These are phyloP conservation scores for Tridacna gigas DNA, from an alignment of 2,888 invertebrate genomes.

Conservation along the genomic window DNA sequence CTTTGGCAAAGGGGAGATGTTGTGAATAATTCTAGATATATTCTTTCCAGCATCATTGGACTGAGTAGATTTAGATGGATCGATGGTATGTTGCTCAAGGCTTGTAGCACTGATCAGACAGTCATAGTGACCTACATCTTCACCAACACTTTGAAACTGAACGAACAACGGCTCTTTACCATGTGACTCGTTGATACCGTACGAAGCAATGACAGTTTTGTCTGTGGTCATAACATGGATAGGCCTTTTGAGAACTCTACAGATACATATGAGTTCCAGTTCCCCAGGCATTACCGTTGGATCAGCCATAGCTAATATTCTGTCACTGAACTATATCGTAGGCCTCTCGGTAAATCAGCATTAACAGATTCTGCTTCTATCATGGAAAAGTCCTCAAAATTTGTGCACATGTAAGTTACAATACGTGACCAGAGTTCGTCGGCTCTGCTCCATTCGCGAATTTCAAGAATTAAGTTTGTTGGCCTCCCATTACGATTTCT, in stretches of 20 bases:
- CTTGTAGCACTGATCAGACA: slow-evolving; percentile 16
- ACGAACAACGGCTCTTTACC: too few species aligned
- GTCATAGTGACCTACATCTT: slow-evolving; percentile 27
- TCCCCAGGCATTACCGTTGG: slow-evolving; percentile 9
- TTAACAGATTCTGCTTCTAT: background rate
- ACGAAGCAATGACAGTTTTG: background rate
- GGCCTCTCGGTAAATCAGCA: background rate
- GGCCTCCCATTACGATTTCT: background rate
- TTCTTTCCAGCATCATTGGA: too few species aligned
- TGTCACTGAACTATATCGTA: slow-evolving; percentile 3
- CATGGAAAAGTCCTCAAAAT: background rate
- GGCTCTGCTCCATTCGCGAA: background rate
- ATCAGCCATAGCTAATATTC: background rate
- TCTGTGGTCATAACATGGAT: slow-evolving; percentile 2
- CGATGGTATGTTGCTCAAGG: too few species aligned
- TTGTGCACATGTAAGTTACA: background rate
- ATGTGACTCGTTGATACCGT: background rate
- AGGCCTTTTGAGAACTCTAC: background rate
- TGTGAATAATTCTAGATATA: too few species aligned
- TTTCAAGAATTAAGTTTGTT: background rate
- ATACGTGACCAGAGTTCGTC: background rate
- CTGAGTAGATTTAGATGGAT: too few species aligned
- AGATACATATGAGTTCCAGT: slow-evolving; percentile 3
- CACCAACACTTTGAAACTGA: background rate
- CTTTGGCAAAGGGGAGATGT: too few species aligned